A percentile compares a stretch with the other conserved stretches of the same genome.
These are phyloP conservation scores for Aphaenogaster floridana DNA, from an alignment of 1,140 invertebrate species.

Conservation along the genomic window DNA sequence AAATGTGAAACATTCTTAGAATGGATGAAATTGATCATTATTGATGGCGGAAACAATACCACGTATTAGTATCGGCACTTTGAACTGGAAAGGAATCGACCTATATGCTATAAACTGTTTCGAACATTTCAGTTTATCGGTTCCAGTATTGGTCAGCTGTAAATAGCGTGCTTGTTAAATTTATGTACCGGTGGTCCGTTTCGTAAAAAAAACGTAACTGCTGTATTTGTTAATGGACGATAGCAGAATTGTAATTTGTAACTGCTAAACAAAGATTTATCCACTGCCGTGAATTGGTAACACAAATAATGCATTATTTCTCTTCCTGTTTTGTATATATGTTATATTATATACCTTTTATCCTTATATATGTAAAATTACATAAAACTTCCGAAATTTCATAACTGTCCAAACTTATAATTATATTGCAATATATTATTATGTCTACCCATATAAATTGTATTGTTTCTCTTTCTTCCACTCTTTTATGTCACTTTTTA, in stretches of 20 bases:
- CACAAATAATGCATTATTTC: not conserved
- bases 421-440: not conserved
- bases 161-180: conserved; percentile 47
- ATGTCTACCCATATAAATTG: not conserved
- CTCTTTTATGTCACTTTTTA: not conserved
- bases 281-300: not conserved
- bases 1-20: not conserved
- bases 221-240: conserved; percentile 35
- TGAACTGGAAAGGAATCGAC: not conserved
- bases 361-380: not conserved
- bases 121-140: conserved; percentile 52
- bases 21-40: conserved; percentile 36
- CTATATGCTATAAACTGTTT: conserved; percentile 39
- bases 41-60: conserved; percentile 27
- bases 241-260: conserved; percentile 10
- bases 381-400: not conserved
- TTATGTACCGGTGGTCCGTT: conserved; percentile 17
- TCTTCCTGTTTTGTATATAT: not conserved
- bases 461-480: not conserved
- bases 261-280: conserved; percentile 16
- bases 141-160: conserved; percentile 51
- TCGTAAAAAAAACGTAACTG: conserved; percentile 19
- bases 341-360: not conserved
- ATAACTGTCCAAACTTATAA: not conserved
- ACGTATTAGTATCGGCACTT: conserved; percentile 37